These are phyloP conservation scores for Pseudotriccus pelzelni DNA, from an alignment of 2,797 vertebrate species.

Conservation along the genomic window DNA sequence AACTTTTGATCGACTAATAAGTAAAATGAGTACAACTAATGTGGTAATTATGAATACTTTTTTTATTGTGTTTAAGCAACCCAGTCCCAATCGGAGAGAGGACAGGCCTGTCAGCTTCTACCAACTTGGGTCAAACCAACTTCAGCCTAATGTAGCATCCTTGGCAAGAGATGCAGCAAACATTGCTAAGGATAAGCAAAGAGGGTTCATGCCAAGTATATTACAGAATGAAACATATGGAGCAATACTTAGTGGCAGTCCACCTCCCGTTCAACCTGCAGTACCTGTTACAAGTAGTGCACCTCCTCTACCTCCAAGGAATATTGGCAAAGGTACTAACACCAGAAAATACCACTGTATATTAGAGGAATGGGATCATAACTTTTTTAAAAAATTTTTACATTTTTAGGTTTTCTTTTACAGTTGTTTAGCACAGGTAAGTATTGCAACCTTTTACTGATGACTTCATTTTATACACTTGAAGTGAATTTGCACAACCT, in stretches of 20 bases:
- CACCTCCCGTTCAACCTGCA: conserved; percentile 65
- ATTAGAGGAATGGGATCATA: background rate
- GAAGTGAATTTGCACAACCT: background rate
- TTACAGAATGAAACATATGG: conserved; percentile 98
- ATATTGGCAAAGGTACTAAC: conserved; percentile 85
- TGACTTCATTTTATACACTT: background rate
- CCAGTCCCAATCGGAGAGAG: conserved; percentile 93
- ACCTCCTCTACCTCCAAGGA: conserved; percentile 93
- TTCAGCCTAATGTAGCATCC: conserved; percentile 75
- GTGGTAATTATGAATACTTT: background rate
- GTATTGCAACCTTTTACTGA: background rate
- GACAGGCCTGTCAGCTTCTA: conserved; percentile 96
- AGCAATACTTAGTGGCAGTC: conserved; percentile 86
- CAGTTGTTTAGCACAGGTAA: background rate
- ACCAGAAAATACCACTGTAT: background rate
- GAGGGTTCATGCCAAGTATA: conserved; percentile 87
- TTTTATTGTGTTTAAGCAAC: conserved; percentile 72
- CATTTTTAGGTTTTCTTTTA: background rate
- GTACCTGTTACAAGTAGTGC: conserved; percentile 71
- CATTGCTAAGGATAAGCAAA: conserved; percentile 89
- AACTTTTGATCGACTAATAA: background rate
- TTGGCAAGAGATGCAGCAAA: conserved; percentile 80
- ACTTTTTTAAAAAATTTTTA: background rate
- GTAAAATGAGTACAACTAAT: background rate
- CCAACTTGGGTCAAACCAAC: conserved; percentile 80